These are phyloP conservation scores for Piscicola geometra DNA, from an alignment of 2,888 invertebrate genomes.

Conservation along the genomic window DNA sequence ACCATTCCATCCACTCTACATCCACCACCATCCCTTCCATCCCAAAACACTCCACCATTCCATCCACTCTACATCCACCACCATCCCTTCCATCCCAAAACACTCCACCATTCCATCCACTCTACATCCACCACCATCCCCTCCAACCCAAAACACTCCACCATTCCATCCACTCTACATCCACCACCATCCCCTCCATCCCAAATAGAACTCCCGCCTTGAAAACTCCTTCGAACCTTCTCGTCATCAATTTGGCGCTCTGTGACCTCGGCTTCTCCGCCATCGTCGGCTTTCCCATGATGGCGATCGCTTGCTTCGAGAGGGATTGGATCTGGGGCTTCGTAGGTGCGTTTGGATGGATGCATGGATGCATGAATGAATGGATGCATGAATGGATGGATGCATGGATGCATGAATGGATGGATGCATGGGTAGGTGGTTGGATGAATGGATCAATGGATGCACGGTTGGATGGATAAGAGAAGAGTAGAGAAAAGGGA, in stretches of 20 bases:
- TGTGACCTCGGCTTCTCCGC: slow-evolving; percentile 40
- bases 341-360: slow-evolving; percentile 33
- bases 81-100: too few species aligned
- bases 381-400: too few species aligned
- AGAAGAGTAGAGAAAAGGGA: too few species aligned
- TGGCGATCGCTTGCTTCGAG: slow-evolving; percentile 41
- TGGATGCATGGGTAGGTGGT: too few species aligned
- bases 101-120: too few species aligned
- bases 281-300: slow-evolving; percentile 42
- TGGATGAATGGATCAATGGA: too few species aligned
- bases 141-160: background rate
- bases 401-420: too few species aligned
- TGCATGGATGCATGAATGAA: background rate
- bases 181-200: slow-evolving; percentile 35
- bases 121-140: background rate
- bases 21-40: too few species aligned
- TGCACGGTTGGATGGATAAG: too few species aligned
- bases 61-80: too few species aligned
- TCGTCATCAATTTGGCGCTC: slow-evolving; percentile 41
- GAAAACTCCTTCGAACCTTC: slow-evolving; percentile 41
- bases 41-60: too few species aligned
- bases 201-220: slow-evolving; percentile 37
- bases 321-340: slow-evolving; percentile 39
- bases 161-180: background rate
- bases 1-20: too few species aligned